Evolutionary conservation across 2,113 vertebrate species (phyloP), one percentile per base, ranked within the genome.

Genomic region (Amblyornis subalaris): DNA sequence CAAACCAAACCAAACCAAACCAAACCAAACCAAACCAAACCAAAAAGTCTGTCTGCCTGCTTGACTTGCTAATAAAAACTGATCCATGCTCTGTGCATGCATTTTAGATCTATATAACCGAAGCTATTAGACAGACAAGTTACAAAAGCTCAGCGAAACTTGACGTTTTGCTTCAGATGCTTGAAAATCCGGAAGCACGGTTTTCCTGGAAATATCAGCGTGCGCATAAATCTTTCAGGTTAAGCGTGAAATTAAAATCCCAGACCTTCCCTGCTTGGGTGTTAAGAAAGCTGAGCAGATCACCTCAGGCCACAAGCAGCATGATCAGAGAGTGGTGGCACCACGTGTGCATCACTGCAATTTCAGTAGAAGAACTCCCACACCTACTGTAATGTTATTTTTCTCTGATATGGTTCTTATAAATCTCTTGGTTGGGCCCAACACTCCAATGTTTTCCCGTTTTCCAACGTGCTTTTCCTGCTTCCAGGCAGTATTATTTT

Each of bases 251-350:
- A 72, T 54, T 53, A 58, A 79, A 91, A 65, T 2, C 0, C 1
- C 19, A 35, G 47, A 45, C 10, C 8, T 77, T 65, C 42, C 24
- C 31, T 69, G 50, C 29, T 71, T 0, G 0, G 12, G 33, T 14
- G 15, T 8, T 12, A 31, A 53, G 80, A 79, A 31, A 62, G 11
- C 57, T 31, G 4, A 85, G 65, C 6, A 42, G 64, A 47, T 73
- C 81, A 73, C 40, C 23, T 29, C n/a, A 55, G 53, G 36, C 45
- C 85, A 35, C 45, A 24, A 73, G 58, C 38, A 94, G n/a, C 3
- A 2, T 1, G 0, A 40, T 50, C 96, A 96, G 86, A 90, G 90
- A 90, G 75, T 85, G 93, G 96, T 95, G 97, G 91, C 92, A 96
- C 47, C 35, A 7, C 9, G 1, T 9, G 5, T 1, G 2, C 16